Percentiles rank a stretch among this genome's conserved stretches.
phyloP scores from a whole-genome alignment of 1,140 invertebrate species.

The Temnothorax longispinosus region DNA sequence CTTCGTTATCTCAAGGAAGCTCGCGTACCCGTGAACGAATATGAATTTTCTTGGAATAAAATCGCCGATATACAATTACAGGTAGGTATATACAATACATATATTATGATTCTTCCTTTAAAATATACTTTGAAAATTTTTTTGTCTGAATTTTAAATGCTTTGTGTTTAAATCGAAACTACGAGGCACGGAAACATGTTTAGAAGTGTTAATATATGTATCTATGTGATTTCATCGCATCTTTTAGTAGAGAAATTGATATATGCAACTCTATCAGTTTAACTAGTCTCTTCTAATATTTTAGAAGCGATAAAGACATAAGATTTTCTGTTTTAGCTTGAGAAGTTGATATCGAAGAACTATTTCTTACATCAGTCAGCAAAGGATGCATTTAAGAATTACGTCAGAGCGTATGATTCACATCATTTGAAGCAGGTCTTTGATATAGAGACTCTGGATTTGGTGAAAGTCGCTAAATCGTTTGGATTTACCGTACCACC shows the following conservation, averaged over 20 bases:
- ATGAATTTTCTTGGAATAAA: conserved; percentile 99
- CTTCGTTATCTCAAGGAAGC: conserved; percentile 97
- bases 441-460: conserved; percentile 96
- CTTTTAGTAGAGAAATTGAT: neutral
- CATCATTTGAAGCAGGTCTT: conserved; percentile 98
- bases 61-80: conserved; percentile 97
- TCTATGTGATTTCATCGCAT: neutral
- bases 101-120: neutral
- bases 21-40: conserved; percentile 98
- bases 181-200: neutral
- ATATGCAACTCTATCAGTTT: neutral
- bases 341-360: conserved; percentile 97
- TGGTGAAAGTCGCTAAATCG: conserved; percentile 94
- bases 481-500: conserved; percentile 98
- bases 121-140: neutral
- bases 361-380: conserved; percentile 98
- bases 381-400: conserved; percentile 98
- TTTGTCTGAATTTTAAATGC: neutral
- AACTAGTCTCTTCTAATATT: neutral
- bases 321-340: conserved; percentile 89
- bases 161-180: neutral
- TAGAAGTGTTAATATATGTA: neutral
- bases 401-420: conserved; percentile 98
- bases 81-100: conserved; percentile 84
- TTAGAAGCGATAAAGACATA: neutral